These are phyloP conservation scores for Diarsia rubi DNA, from an alignment of 2,888 invertebrate species.

Conservation along the genomic window DNA sequence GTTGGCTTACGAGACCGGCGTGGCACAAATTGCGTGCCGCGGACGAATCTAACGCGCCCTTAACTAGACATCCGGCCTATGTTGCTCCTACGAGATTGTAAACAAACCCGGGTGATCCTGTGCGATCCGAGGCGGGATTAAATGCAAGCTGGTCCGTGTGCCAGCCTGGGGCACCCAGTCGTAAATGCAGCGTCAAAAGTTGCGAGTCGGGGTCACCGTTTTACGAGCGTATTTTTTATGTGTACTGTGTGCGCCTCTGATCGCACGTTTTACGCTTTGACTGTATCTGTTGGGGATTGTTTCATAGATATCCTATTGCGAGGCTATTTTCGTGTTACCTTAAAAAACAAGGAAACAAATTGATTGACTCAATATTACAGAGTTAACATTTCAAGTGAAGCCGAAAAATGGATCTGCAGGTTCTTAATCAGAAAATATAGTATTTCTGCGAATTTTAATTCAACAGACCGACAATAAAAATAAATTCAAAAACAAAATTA, in stretches of 20 bases:
- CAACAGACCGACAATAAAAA: constrained; percentile 19
- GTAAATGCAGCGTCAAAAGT: constrained; percentile 52
- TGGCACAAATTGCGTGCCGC: constrained; percentile 49
- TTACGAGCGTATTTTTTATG: constrained; percentile 60
- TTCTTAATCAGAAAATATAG: constrained; percentile 1
- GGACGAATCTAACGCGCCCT: constrained; percentile 46
- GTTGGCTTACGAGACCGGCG: constrained; percentile 51
- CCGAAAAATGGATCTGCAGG: background rate
- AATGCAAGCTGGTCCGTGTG: constrained; percentile 43
- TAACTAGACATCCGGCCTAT: constrained; percentile 29
- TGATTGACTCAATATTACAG: background rate
- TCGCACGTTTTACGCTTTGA: constrained; percentile 30
- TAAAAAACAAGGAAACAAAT: background rate
- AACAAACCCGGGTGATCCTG: constrained; percentile 39
- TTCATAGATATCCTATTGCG: constrained; percentile 18
- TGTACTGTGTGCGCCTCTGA: constrained; percentile 42
- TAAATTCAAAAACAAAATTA: constrained; percentile 34
- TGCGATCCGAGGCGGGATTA: constrained; percentile 37
- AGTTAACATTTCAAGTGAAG: constrained; percentile 1
- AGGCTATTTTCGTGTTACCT: background rate
- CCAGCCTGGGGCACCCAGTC: constrained; percentile 32
- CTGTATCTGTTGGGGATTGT: constrained; percentile 25
- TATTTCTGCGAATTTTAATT: constrained; percentile 14
- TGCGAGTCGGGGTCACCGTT: constrained; percentile 46
- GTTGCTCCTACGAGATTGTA: constrained; percentile 30